Conservation (phyloP, 2,113 vertebrate species). For the Colaptes auratus region DNA sequence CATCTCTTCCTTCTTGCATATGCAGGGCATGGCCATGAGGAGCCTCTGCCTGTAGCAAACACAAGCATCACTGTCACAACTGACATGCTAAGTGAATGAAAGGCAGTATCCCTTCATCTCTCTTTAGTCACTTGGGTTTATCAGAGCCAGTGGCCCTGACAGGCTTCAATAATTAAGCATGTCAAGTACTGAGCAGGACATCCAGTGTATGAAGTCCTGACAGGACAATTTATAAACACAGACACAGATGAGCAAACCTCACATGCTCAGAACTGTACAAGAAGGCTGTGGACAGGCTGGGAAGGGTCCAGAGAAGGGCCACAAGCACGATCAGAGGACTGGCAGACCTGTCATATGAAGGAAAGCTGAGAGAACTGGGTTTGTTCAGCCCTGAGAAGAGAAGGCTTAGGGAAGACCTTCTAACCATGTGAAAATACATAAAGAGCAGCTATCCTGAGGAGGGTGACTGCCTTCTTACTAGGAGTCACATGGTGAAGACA, state of each 20-base stretch:
- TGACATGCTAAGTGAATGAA: conserved; percentile 2
- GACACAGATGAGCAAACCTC: neutral
- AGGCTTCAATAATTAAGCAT: conserved; percentile 34
- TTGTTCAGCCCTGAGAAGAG: no score
- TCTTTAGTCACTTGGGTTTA: conserved; percentile 4
- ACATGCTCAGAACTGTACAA: neutral
- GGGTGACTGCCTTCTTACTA: no score
- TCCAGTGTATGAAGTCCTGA: neutral
- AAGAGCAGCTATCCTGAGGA: no score
- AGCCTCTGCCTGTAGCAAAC: neutral
- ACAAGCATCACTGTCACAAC: neutral
- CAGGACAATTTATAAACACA: neutral
- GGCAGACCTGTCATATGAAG: no score
- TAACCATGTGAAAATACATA: no score
- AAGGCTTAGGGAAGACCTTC: no score
- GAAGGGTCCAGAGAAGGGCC: no score
- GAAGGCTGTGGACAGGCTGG: no score
- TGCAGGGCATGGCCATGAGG: neutral
- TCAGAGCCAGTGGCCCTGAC: neutral
- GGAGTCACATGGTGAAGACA: no score
- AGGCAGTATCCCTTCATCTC: neutral
- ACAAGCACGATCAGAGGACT: no score
- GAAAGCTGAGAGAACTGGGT: no score
- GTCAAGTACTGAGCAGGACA: conserved; percentile 14
- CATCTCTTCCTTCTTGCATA: neutral